Conservation (phyloP, 2,888 invertebrate species). For the Dryadula phaetusa region DNA sequence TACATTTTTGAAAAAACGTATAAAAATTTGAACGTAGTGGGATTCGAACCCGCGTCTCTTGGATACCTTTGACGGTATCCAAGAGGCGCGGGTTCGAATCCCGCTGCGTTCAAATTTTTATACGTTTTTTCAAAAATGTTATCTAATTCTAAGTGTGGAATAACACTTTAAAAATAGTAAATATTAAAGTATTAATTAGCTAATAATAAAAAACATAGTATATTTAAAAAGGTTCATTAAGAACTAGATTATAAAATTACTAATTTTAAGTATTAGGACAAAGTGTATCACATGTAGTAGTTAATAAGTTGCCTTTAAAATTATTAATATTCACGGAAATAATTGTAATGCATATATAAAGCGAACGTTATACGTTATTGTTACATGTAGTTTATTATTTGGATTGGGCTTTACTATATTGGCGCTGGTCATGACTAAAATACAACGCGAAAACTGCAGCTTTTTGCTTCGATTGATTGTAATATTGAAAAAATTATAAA, state of each 20-base stretch:
- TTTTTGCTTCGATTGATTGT: background rate
- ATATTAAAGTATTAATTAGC: too few relatives aligned
- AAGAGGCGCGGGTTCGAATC: too few relatives aligned
- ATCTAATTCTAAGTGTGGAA: too few relatives aligned
- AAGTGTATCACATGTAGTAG: background rate
- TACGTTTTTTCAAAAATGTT: too few relatives aligned
- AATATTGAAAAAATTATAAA: background rate
- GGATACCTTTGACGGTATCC: too few relatives aligned
- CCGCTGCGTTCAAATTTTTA: too few relatives aligned
- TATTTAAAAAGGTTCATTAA: too few relatives aligned
- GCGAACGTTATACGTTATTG: constrained; percentile 5
- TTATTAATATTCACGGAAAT: constrained; percentile 8
- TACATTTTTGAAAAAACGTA: too few relatives aligned
- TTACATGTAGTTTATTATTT: background rate
- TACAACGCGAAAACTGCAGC: constrained; percentile 19
- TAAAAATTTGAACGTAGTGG: too few relatives aligned
- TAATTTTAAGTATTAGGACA: background rate
- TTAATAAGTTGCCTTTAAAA: background rate
- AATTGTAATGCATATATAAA: background rate
- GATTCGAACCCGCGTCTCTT: too few relatives aligned
- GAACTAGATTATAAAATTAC: background rate
- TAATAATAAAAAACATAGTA: too few relatives aligned
- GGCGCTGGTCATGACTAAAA: constrained; percentile 20
- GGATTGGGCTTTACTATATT: constrained; percentile 7
- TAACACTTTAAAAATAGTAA: too few relatives aligned